These are phyloP conservation scores for Argyrosomus japonicus DNA, from an alignment of 2,113 vertebrate genomes.

Conservation along the genomic window DNA sequence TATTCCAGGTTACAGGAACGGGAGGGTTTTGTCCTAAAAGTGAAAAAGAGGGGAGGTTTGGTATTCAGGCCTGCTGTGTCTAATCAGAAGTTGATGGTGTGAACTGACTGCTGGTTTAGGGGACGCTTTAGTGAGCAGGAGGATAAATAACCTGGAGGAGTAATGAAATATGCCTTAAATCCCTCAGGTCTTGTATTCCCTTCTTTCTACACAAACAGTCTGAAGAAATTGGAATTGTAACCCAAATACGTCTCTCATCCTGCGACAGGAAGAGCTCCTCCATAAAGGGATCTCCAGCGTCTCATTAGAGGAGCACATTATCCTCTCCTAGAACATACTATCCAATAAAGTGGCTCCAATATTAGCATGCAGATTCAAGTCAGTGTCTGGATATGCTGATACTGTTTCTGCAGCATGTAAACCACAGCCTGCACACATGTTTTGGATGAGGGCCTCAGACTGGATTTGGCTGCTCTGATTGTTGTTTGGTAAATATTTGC, in stretches of 20 bases:
- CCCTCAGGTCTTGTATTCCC: slow-evolving; percentile 56
- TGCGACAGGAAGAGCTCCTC: slow-evolving; percentile 64
- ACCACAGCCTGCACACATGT: slow-evolving; percentile 69
- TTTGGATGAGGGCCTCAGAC: slow-evolving; percentile 67
- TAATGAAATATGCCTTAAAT: slow-evolving; percentile 58
- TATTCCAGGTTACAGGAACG: slow-evolving; percentile 54
- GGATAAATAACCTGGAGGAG: slow-evolving; percentile 65
- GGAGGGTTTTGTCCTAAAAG: slow-evolving; percentile 32
- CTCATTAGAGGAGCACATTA: slow-evolving; percentile 73
- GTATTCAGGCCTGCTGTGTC: slow-evolving; percentile 47
- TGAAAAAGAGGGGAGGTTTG: slow-evolving; percentile 21
- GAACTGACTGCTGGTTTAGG: slow-evolving; percentile 48
- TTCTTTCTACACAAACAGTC: slow-evolving; percentile 42
- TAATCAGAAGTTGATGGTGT: slow-evolving; percentile 52
- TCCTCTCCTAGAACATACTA: slow-evolving; percentile 44
- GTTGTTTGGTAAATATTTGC: slow-evolving; percentile 76
- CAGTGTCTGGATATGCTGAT: slow-evolving; percentile 58
- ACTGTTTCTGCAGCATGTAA: slow-evolving; percentile 57
- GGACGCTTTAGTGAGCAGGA: slow-evolving; percentile 35
- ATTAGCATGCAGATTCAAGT: slow-evolving; percentile 53
- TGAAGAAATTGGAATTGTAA: slow-evolving; percentile 57
- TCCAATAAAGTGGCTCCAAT: slow-evolving; percentile 42
- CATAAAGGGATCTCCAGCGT: slow-evolving; percentile 68
- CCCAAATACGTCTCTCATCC: slow-evolving; percentile 71
- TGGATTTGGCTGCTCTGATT: slow-evolving; percentile 69